Conservation (phyloP, 1,140 invertebrate species). For the Macrocentrus cingulum region DNA sequence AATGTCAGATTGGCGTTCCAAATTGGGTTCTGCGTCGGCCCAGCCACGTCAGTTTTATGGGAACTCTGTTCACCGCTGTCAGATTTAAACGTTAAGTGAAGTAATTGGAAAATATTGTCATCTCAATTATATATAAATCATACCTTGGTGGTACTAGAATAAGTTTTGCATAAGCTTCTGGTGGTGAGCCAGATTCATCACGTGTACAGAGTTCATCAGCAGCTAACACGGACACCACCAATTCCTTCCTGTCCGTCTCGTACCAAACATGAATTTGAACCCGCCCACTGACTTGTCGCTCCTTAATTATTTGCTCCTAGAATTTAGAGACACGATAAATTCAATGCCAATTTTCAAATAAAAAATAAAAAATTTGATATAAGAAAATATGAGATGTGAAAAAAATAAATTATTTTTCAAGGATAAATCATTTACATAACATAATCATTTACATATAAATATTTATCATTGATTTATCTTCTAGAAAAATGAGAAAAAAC, state of each 20-base stretch:
- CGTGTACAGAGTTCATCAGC: slow-evolving; percentile 78
- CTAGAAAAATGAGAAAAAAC: no score
- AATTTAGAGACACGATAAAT: slow-evolving; percentile 33
- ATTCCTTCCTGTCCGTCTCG: slow-evolving; percentile 75
- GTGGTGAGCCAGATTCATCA: slow-evolving; percentile 74
- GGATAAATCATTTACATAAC: no score
- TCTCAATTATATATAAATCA: neutral
- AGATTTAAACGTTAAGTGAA: slow-evolving; percentile 7
- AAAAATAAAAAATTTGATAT: neutral
- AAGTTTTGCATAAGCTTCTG: slow-evolving; percentile 82
- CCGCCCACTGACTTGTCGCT: slow-evolving; percentile 72
- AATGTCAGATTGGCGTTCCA: slow-evolving; percentile 90
- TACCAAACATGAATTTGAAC: slow-evolving; percentile 87
- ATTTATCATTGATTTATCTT: no score
- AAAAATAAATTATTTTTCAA: no score
- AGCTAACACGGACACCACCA: slow-evolving; percentile 80
- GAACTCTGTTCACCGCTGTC: slow-evolving; percentile 70
- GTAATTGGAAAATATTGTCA: neutral
- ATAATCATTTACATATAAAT: no score
- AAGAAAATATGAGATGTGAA: neutral
- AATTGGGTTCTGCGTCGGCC: slow-evolving; percentile 80
- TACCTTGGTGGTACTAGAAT: slow-evolving; percentile 75
- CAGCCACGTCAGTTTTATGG: slow-evolving; percentile 78
- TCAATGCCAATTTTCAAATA: neutral
- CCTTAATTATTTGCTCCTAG: slow-evolving; percentile 73